phyloP scores from a whole-genome alignment of 2,797 vertebrate genomes.

The Dromococcyx pavoninus region DNA sequence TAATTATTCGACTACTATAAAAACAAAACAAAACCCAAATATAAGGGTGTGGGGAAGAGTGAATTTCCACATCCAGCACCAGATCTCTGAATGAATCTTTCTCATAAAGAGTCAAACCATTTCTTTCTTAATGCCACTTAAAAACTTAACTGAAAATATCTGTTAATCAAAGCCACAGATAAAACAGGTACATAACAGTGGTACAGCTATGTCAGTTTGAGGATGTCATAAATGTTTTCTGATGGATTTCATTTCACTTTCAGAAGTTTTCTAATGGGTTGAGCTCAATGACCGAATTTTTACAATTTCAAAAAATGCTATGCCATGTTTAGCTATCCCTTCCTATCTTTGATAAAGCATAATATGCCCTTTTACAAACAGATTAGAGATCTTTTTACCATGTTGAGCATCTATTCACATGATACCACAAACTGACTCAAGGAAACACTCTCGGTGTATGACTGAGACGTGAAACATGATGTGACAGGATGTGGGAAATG shows the following conservation, averaged over 20 bases:
- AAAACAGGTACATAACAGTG: not conserved
- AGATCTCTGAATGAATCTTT: not conserved
- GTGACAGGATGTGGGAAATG: not conserved
- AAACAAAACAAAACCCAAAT: not conserved
- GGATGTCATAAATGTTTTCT: not conserved
- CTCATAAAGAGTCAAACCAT: not conserved
- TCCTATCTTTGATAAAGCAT: not conserved
- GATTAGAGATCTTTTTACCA: not conserved
- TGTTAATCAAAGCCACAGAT: not conserved
- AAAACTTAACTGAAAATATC: not conserved
- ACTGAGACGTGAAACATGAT: not conserved
- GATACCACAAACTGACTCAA: constrained; percentile 19
- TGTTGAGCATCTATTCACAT: not conserved
- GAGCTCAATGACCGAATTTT: not conserved
- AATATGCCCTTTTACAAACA: not conserved
- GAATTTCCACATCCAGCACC: not conserved
- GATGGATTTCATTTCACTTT: not conserved
- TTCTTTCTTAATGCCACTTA: not conserved
- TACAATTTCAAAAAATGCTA: not conserved
- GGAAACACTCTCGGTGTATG: not conserved
- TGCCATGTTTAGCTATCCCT: not conserved
- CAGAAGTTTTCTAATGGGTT: not conserved
- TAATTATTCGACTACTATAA: not conserved
- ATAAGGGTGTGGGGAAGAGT: not conserved
- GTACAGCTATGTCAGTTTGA: not conserved